Evolutionary conservation across 1,140 invertebrate genomes (phyloP).

Genomic region (Drosophila funebris): DNA sequence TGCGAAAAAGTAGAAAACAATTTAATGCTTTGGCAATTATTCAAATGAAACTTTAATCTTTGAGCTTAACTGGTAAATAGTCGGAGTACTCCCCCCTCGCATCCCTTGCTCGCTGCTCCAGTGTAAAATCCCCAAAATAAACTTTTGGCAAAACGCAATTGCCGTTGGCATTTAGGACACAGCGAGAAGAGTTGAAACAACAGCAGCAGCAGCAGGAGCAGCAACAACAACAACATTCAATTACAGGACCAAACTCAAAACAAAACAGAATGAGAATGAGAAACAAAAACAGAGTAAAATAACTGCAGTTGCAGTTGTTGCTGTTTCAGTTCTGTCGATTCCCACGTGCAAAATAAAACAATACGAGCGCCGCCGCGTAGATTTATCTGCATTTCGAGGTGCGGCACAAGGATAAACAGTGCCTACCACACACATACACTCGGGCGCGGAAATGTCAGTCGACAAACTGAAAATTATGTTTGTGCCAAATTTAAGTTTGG

Average conservation of each 20-base stretch:
- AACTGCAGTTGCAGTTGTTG: constrained; percentile 38
- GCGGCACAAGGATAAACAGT: constrained; percentile 50
- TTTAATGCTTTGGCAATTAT: constrained; percentile 68
- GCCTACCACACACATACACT: constrained; percentile 35
- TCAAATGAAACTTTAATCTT: constrained; percentile 62
- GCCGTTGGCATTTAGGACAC: constrained; percentile 66
- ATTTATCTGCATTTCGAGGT: constrained; percentile 73
- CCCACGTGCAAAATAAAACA: constrained; percentile 79
- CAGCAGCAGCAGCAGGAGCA: constrained; percentile 19
- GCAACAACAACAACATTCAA: constrained; percentile 64
- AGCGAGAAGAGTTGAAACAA: constrained; percentile 19
- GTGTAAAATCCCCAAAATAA: constrained; percentile 35
- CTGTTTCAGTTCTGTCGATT: constrained; percentile 43
- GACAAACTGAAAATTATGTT: constrained; percentile 80
- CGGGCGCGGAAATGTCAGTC: constrained; percentile 72
- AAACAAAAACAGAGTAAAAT: constrained; percentile 49
- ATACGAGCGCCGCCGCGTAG: constrained; percentile 64
- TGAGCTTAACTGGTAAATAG: constrained; percentile 18
- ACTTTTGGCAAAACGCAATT: constrained; percentile 61
- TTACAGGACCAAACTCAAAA: constrained; percentile 57
- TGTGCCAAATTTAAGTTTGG: constrained; percentile 74
- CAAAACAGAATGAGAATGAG: constrained; percentile 38
- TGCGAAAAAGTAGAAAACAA: constrained; percentile 36
- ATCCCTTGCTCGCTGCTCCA: not conserved
- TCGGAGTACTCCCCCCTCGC: no score